Conservation (phyloP, 2,797 vertebrate species). For the Gymnocypris eckloni region DNA sequence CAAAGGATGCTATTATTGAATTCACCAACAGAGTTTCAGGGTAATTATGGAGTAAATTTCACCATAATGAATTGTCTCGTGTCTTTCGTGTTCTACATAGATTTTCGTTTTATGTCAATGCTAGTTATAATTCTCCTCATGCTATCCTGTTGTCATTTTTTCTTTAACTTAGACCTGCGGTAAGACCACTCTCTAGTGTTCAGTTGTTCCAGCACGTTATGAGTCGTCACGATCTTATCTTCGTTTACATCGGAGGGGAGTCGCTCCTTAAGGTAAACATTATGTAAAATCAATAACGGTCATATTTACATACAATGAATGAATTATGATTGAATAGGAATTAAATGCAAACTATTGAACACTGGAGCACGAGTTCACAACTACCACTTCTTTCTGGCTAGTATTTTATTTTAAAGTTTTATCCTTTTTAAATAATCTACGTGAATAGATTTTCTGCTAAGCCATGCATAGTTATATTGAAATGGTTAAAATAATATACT, state of each 20-base stretch:
- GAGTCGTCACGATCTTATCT: constrained; percentile 85
- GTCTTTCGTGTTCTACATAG: background rate
- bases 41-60: constrained; percentile 71
- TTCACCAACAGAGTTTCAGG: constrained; percentile 91
- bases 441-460: background rate
- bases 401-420: background rate
- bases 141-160: constrained; percentile 4
- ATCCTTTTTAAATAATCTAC: background rate
- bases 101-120: background rate
- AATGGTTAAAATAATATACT: background rate
- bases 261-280: constrained; percentile 87
- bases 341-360: background rate
- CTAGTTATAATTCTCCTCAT: constrained; percentile 12
- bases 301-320: background rate
- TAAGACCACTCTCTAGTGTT: constrained; percentile 85
- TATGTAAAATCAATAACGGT: background rate
- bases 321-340: background rate
- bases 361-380: background rate
- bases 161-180: constrained; percentile 80
- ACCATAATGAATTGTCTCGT: background rate
- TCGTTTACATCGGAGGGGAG: constrained; percentile 90
- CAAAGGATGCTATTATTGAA: constrained; percentile 91
- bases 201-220: constrained; percentile 91
- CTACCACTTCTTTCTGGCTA: background rate
- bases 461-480: background rate